Conservation (phyloP, 1,140 invertebrate genomes). For the Sesamia nonagrioides region DNA sequence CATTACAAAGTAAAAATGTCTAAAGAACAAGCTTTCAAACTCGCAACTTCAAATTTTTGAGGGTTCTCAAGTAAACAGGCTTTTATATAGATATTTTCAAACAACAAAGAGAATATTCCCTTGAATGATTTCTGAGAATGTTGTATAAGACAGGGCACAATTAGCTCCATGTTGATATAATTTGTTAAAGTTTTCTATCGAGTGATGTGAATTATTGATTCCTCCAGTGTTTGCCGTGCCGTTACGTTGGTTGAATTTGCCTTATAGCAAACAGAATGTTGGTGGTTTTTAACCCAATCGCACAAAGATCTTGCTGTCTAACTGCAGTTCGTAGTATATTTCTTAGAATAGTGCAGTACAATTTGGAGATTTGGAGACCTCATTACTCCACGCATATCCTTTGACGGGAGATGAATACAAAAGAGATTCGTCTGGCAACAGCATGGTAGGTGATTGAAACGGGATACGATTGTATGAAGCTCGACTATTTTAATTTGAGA, state of each 20-base stretch:
- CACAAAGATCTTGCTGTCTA: too few relatives aligned
- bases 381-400: too few relatives aligned
- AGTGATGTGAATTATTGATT: neutral
- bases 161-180: neutral
- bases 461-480: too few relatives aligned
- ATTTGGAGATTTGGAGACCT: too few relatives aligned
- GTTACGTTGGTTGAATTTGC: neutral
- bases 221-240: neutral
- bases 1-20: constrained; percentile 40
- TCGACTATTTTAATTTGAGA: too few relatives aligned
- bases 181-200: neutral
- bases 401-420: too few relatives aligned
- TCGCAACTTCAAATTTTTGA: constrained; percentile 24
- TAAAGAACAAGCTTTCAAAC: constrained; percentile 7
- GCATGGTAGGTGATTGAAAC: too few relatives aligned
- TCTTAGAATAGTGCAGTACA: too few relatives aligned
- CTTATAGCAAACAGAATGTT: constrained; percentile 29
- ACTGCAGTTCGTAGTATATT: too few relatives aligned
- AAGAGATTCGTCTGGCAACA: too few relatives aligned
- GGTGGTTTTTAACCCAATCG: too few relatives aligned
- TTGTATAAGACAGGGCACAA: neutral
- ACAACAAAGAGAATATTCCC: neutral
- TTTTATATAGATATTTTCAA: neutral
- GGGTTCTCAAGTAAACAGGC: neutral
- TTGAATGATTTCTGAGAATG: too few relatives aligned